These are phyloP conservation scores for Dermolepida albohirtum DNA, from an alignment of 2,888 invertebrate genomes.

Conservation along the genomic window DNA sequence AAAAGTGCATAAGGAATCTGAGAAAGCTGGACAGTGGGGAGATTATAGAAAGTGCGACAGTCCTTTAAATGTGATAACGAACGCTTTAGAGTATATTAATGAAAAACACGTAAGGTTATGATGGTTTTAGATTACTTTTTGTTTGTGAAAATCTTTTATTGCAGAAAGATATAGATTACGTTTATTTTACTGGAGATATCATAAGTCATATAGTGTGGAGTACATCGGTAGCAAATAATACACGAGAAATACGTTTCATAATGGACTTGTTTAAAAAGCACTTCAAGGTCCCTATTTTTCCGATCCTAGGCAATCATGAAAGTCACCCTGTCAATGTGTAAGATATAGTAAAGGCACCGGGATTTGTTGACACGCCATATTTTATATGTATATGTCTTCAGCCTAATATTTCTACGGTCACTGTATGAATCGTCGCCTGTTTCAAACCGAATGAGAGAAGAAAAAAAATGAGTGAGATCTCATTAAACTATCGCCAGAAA, in stretches of 20 bases:
- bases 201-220: conserved; percentile 89
- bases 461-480: no score
- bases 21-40: conserved; percentile 79
- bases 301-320: conserved; percentile 78
- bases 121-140: no score
- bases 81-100: conserved; percentile 62
- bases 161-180: conserved; percentile 63
- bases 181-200: conserved; percentile 89
- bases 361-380: conserved; percentile 40
- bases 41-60: conserved; percentile 83
- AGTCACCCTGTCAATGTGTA: conserved; percentile 83
- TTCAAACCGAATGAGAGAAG: no score
- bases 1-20: conserved; percentile 54
- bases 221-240: conserved; percentile 75
- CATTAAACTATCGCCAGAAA: no score
- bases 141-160: conserved; percentile 56
- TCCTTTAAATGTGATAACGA: conserved; percentile 75
- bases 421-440: no score
- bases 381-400: no score
- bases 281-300: conserved; percentile 65
- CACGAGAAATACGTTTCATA: conserved; percentile 68
- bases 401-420: no score
- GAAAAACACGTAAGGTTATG: conserved; percentile 41
- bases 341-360: conserved; percentile 54
- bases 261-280: not conserved